Conservation (phyloP, 2,797 vertebrate genomes). For the Scolopax rusticola region DNA sequence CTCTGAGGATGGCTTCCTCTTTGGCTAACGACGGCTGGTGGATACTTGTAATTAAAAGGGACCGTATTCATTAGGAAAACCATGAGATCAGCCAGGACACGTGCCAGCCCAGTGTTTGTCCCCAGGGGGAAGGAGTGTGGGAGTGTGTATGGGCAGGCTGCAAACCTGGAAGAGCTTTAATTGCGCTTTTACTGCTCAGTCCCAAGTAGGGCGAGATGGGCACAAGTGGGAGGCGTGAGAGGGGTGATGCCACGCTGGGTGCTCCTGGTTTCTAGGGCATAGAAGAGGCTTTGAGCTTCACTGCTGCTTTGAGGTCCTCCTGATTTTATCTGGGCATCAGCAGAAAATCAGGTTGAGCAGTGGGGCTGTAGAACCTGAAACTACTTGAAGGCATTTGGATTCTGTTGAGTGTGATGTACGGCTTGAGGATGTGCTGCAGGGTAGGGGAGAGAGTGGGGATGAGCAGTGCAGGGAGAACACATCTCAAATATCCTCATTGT, state of each 20-base stretch:
- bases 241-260: neutral
- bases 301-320: neutral
- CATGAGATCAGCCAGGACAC: neutral
- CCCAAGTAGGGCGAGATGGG: neutral
- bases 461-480: neutral
- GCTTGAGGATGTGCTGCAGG: neutral
- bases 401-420: neutral
- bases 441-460: neutral
- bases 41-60: conserved; percentile 20
- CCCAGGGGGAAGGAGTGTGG: neutral
- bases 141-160: neutral
- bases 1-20: neutral
- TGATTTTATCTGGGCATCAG: neutral
- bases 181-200: neutral
- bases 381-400: neutral
- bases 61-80: neutral
- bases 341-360: neutral
- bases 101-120: neutral
- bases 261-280: neutral
- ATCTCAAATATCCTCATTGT: fast-evolving
- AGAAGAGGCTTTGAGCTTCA: neutral
- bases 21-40: neutral
- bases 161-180: neutral
- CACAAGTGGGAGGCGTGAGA: neutral
- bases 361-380: neutral